These are phyloP conservation scores for Lypha dubia DNA, from an alignment of 2,888 invertebrate genomes.

Conservation along the genomic window DNA sequence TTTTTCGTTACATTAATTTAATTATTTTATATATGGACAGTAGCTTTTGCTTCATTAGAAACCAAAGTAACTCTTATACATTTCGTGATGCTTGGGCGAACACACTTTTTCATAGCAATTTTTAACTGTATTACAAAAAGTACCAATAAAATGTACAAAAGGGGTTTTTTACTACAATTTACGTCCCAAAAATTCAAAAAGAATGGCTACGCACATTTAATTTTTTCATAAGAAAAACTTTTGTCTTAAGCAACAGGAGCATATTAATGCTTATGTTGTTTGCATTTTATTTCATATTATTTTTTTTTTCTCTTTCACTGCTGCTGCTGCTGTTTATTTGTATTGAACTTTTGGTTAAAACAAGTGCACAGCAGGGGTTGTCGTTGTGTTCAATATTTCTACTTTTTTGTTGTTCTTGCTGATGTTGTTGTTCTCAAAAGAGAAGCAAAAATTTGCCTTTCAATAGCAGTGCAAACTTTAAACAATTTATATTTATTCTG, in stretches of 20 bases:
- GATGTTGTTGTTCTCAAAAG: no score
- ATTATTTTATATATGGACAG: no score
- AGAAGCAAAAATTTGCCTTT: slow-evolving; percentile 57
- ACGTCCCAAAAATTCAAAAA: not conserved
- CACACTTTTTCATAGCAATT: no score
- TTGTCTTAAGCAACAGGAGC: slow-evolving; percentile 67
- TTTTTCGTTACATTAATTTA: no score
- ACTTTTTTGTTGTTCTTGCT: not conserved
- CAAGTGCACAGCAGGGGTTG: slow-evolving; percentile 81
- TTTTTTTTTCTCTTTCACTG: slow-evolving; percentile 10
- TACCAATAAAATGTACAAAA: slow-evolving; percentile 20
- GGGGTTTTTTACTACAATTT: not conserved
- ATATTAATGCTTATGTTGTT: slow-evolving; percentile 63
- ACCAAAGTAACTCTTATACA: no score
- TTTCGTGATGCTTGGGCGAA: no score
- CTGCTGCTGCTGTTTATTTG: slow-evolving; percentile 61
- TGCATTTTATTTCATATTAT: slow-evolving; percentile 26
- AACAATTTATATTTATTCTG: slow-evolving; percentile 62
- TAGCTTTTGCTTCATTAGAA: no score
- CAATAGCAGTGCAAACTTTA: slow-evolving; percentile 51
- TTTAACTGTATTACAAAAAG: not conserved
- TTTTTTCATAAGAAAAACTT: slow-evolving; percentile 38
- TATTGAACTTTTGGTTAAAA: slow-evolving; percentile 76
- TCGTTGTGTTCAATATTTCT: slow-evolving; percentile 53
- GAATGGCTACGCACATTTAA: slow-evolving; percentile 36